Base-by-base conservation (phyloP, 2,113 vertebrate species). In the Sprattus sprattus region DNA sequence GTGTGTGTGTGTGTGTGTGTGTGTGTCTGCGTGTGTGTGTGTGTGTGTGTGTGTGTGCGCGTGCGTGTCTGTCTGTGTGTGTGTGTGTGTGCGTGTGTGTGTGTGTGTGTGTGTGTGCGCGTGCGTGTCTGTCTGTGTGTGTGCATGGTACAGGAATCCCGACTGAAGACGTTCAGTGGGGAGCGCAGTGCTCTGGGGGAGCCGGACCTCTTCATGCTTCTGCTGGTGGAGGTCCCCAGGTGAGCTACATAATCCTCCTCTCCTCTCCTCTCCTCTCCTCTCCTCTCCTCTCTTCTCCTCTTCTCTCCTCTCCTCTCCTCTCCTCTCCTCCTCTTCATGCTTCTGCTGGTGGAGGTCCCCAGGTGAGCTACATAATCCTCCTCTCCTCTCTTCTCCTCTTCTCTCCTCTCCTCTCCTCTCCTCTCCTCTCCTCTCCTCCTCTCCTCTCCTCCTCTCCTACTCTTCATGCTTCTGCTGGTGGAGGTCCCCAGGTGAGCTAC, bases 201-300 rank as follows among this genome's bases (percentile, higher is more conserved):
- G 87, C 93, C 95, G 13, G 95, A 96, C 92, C 93, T 94, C 88
- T 95, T 96, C 90, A 92, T 96, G 89, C 87, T 95, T 81, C 89
- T 95, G 47, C 87, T 96, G 81, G 93, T 95, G 87, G 94, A 95
- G 88, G 89, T 95, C 83, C 94, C 93, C 89, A 96, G 95, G 95
- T 96, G 92, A 25, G 71, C 28, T 47, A 1, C 82, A 46, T 50
- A 22, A 45, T 25, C 60, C 16, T 39, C 25, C 49, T 78, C 25
- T 78, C 71, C 25, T 57, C 46, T 46, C 44, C 54, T 83, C n/a
- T n/a, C n/a, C n/a, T n/a, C n/a, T n/a, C n/a, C n/a, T n/a, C n/a
- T n/a, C n/a, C n/a, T n/a, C n/a, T 47, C 9, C 45, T 45, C 75
- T 86, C 32, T 50, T 54, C 45, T 54, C 49, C 52, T 82, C 39